These are phyloP conservation scores for Scaptomyza pallida DNA, from an alignment of 1,140 invertebrate genomes.

Conservation along the genomic window DNA sequence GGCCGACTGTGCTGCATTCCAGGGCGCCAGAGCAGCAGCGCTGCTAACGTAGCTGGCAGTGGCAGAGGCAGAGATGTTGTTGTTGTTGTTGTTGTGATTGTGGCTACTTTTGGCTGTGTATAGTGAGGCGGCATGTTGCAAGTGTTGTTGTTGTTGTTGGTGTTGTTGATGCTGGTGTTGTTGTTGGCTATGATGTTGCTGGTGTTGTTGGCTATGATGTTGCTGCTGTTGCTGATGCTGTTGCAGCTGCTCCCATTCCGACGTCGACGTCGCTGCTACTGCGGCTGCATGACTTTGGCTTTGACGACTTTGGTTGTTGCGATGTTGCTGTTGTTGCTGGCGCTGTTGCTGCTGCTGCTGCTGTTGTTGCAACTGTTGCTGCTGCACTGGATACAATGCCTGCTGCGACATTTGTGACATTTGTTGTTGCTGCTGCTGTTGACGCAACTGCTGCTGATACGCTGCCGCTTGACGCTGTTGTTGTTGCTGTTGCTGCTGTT, in stretches of 20 bases:
- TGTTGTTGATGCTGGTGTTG: conserved; percentile 36
- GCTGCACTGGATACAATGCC: conserved; percentile 83
- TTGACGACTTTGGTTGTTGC: conserved; percentile 81
- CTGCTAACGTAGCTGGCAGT: conserved; percentile 50
- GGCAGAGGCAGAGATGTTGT: conserved; percentile 26
- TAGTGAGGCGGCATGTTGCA: conserved; percentile 53
- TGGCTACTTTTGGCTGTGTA: conserved; percentile 58
- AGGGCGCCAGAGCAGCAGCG: conserved; percentile 14
- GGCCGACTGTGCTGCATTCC: conserved; percentile 55
- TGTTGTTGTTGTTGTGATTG: conserved; percentile 16
- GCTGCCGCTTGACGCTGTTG: conserved; percentile 54
- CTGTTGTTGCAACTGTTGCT: conserved; percentile 69
- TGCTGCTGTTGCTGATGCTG: conserved; percentile 80
- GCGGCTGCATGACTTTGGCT: conserved; percentile 70
- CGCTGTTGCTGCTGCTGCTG: conserved; percentile 60
- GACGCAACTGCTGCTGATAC: conserved; percentile 67
- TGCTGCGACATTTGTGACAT: conserved; percentile 84
- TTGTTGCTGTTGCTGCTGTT: conserved; percentile 49
- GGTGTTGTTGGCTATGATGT: conserved; percentile 25
- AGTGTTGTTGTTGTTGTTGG: conserved; percentile 30
- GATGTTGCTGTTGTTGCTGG: conserved; percentile 65
- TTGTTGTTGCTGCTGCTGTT: conserved; percentile 78
- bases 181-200: conserved; percentile 25
- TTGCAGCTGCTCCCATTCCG: conserved; percentile 82
- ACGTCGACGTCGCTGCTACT: conserved; percentile 56